Evolutionary conservation across 2,888 invertebrate genomes (phyloP), one percentile per base, ranked within the genome.

Genomic region (Tenthredo mesomela): DNA sequence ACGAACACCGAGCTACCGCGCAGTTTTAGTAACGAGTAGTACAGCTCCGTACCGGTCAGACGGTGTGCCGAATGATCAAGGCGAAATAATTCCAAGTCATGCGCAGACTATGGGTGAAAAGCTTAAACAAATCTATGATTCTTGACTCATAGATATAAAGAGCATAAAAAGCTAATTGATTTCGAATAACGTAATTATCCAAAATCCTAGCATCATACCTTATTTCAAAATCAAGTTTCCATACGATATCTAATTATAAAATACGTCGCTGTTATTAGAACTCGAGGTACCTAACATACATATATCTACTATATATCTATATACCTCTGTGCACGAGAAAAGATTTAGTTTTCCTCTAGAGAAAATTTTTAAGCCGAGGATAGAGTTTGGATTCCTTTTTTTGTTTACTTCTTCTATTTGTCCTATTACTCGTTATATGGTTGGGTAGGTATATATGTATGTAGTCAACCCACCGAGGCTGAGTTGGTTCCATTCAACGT

Each of bases 341-440:
- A 21, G 40, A 71, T n/a, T 33, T 18, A 33, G 40, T 40, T 71
- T 71, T 7, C n/a, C n/a, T 71, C 40, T 71, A 1, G 37, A 37
- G 70, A 10, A 71, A 40, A 54, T 54, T 71, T 73, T 43, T 73
- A 47, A 73, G 43, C 73, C 40, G 21, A 43, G 73, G 21, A 40
- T 43, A n/a, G 67, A 18, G 33, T 29, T 33, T 33, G 67, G 4
- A 33, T 61, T 25, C 12, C 1, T 10, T 61, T 61, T 33, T 21
- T 21, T 67, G 33, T 67, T 67, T 67, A 33, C 18, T 40, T 40
- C 43, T 21, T 43, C 43, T 25, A 43, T 40, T 73, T 73, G 4
- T 73, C 73, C 73, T 25, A 43, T 73, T 73, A 73, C 47, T 73
- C 43, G 73, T 73, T 47, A 73, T 25, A 50, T 6, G n/a, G 47